Conservation (phyloP, 2,113 vertebrate species). For the Aix galericulata region DNA sequence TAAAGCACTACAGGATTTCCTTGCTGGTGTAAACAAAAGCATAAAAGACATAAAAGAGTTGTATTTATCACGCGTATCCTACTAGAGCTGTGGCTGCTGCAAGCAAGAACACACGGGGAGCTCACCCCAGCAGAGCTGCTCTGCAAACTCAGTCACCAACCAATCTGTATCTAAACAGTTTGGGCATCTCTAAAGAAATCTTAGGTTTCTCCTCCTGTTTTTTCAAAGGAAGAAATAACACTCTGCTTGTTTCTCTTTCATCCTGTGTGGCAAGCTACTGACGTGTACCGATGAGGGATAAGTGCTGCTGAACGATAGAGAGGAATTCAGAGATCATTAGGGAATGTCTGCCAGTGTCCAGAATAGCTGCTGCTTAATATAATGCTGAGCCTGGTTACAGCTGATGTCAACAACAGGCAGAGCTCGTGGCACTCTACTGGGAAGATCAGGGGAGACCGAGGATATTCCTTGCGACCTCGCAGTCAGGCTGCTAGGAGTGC, state of each 20-base stretch:
- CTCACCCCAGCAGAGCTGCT: background rate
- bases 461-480: background rate
- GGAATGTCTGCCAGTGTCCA: background rate
- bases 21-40: background rate
- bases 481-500: background rate
- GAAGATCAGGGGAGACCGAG: background rate
- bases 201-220: rapidly evolving
- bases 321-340: background rate
- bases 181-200: background rate
- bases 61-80: background rate
- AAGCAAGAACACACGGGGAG: background rate
- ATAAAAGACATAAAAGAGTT: rapidly evolving
- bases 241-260: background rate
- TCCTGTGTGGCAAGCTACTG: background rate
- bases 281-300: background rate
- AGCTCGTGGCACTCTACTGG: background rate
- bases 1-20: background rate
- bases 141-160: background rate
- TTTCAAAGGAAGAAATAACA: rapidly evolving
- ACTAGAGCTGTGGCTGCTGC: background rate
- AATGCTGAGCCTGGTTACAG: background rate
- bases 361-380: background rate
- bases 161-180: background rate
- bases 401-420: background rate
- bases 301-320: background rate